Evolutionary conservation across 1,140 invertebrate species (phyloP).

Genomic region (Tetragonula clypearis): DNA sequence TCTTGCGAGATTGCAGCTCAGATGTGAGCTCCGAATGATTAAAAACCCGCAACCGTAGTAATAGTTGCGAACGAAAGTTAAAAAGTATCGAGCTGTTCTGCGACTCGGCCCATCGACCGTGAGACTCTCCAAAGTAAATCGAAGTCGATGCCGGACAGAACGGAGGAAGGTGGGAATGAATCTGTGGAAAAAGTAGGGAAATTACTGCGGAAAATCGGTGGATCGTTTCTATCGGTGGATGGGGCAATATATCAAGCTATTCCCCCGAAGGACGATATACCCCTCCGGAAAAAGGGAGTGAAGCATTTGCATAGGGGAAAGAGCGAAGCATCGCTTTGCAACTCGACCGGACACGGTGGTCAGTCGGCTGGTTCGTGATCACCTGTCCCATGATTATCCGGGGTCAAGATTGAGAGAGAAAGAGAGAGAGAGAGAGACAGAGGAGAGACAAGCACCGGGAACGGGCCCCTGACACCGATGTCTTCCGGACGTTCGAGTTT

Average conservation of each 20-base stretch:
- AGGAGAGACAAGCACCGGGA: constrained; percentile 16
- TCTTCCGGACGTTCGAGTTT: constrained; percentile 65
- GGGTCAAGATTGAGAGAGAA: constrained; percentile 75
- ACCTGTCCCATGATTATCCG: constrained; percentile 79
- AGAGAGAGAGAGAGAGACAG: not conserved
- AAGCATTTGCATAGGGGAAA: constrained; percentile 72
- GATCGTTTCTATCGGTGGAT: constrained; percentile 34
- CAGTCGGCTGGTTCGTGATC: constrained; percentile 72
- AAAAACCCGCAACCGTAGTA: too few relatives aligned
- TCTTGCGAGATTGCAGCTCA: too few relatives aligned
- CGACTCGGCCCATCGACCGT: not conserved
- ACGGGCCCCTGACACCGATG: constrained; percentile 31
- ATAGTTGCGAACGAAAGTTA: too few relatives aligned
- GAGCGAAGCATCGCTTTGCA: constrained; percentile 55
- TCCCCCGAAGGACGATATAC: constrained; percentile 22
- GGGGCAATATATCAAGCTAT: constrained; percentile 60
- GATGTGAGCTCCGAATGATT: too few relatives aligned
- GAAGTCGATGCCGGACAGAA: not conserved
- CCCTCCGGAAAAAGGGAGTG: constrained; percentile 36
- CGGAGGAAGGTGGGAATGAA: not conserved
- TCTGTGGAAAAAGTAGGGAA: constrained; percentile 19
- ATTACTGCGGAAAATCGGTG: constrained; percentile 19
- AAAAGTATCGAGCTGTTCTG: too few relatives aligned
- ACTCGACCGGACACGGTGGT: constrained; percentile 60
- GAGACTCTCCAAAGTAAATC: not conserved